Evolutionary conservation across 2,113 vertebrate genomes (phyloP).

Genomic region (Gobio gobio): DNA sequence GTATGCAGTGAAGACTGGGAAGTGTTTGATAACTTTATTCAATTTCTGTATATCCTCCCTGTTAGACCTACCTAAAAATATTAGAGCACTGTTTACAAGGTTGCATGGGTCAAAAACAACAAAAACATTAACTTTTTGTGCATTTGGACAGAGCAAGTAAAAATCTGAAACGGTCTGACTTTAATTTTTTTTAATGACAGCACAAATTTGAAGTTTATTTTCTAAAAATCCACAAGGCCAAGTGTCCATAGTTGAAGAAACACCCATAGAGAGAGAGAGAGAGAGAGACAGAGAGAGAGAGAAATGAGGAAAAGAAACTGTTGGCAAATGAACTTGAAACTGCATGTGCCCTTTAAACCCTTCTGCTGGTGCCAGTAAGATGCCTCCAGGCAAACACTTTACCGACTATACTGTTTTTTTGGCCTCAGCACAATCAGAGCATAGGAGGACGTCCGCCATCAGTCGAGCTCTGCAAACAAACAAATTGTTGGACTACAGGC

Average conservation of each 20-base stretch:
- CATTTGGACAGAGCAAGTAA: no score
- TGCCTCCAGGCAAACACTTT: slow-evolving; percentile 44
- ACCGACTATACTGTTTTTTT: slow-evolving; percentile 47
- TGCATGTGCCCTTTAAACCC: slow-evolving; percentile 27
- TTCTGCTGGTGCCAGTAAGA: slow-evolving; percentile 25
- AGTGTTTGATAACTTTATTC: no score
- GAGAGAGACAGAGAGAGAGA: neutral
- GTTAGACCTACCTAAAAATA: no score
- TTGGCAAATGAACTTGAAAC: slow-evolving; percentile 39
- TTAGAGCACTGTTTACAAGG: no score
- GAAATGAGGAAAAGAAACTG: neutral
- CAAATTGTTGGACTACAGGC: slow-evolving; percentile 12
- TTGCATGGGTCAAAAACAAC: no score
- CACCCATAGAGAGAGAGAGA: neutral
- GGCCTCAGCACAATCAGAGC: slow-evolving; percentile 47
- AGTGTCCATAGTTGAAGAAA: neutral
- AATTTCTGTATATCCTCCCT: no score
- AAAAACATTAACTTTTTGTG: no score
- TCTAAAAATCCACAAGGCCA: neutral
- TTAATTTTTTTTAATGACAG: no score
- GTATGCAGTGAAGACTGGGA: no score
- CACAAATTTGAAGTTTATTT: neutral
- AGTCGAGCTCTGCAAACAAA: slow-evolving; percentile 46
- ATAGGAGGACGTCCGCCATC: slow-evolving; percentile 40
- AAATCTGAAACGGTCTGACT: no score